Conservation (phyloP, 1,140 invertebrate genomes). For the Acromyrmex echinatior region DNA sequence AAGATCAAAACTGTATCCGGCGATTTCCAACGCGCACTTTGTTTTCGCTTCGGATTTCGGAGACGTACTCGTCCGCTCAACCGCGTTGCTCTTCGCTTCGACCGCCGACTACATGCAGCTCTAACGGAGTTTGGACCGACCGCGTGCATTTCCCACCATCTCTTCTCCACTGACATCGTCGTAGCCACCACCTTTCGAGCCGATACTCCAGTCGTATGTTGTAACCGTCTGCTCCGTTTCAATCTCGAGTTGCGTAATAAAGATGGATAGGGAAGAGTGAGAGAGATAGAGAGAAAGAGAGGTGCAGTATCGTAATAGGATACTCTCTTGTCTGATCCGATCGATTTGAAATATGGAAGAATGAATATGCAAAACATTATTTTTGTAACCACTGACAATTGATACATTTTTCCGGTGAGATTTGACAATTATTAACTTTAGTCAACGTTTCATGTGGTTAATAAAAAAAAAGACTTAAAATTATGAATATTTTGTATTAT, state of each 20-base stretch:
- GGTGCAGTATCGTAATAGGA: background rate
- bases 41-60: slow-evolving; percentile 70
- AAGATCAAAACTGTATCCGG: background rate
- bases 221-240: slow-evolving; percentile 11
- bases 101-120: slow-evolving; percentile 70
- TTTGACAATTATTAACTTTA: background rate
- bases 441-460: background rate
- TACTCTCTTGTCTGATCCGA: background rate
- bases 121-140: slow-evolving; percentile 78
- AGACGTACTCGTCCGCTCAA: slow-evolving; percentile 77
- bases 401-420: background rate
- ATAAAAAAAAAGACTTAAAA: background rate
- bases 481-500: background rate
- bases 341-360: background rate
- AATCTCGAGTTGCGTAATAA: slow-evolving; percentile 59
- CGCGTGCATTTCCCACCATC: slow-evolving; percentile 78
- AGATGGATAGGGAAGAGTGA: slow-evolving; percentile 26
- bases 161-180: slow-evolving; percentile 48
- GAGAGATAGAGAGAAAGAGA: slow-evolving; percentile 17
- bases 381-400: background rate
- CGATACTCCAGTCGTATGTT: slow-evolving; percentile 35
- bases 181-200: slow-evolving; percentile 47
- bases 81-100: slow-evolving; percentile 70
- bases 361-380: background rate
- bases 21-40: background rate